phyloP scores from a whole-genome alignment of 64 coral and sea anemone species.

The Stichodactyla helianthus region DNA sequence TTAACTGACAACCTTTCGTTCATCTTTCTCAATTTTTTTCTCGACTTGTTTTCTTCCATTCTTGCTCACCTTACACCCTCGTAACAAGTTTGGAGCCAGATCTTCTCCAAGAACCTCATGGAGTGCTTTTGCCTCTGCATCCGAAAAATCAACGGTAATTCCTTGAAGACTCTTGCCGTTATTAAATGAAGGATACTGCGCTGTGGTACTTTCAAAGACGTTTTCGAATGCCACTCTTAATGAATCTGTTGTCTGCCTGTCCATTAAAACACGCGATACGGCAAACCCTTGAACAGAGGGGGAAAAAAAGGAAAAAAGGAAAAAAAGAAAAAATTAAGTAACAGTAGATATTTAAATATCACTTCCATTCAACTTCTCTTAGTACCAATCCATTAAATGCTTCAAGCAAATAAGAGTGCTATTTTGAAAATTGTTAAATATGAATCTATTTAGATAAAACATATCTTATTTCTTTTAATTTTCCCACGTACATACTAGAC shows the following conservation, averaged over 20 bases:
- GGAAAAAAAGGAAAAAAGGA: neutral
- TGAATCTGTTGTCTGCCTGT: neutral
- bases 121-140: neutral
- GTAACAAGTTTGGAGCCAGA: neutral
- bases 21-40: neutral
- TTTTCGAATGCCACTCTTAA: constrained; percentile 7
- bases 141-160: constrained; percentile 16
- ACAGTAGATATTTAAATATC: too few relatives aligned
- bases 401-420: too few relatives aligned
- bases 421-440: too few relatives aligned
- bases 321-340: too few relatives aligned
- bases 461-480: too few relatives aligned
- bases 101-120: neutral
- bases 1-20: too few relatives aligned
- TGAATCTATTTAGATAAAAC: too few relatives aligned
- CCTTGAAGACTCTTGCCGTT: neutral
- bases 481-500: too few relatives aligned
- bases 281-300: neutral
- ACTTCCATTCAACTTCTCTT: too few relatives aligned
- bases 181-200: neutral
- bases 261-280: neutral
- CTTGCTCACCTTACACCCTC: neutral
- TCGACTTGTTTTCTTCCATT: neutral
- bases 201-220: neutral
- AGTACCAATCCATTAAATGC: too few relatives aligned